phyloP scores from a whole-genome alignment of 2,888 invertebrate species.

The Phalera bucephala region DNA sequence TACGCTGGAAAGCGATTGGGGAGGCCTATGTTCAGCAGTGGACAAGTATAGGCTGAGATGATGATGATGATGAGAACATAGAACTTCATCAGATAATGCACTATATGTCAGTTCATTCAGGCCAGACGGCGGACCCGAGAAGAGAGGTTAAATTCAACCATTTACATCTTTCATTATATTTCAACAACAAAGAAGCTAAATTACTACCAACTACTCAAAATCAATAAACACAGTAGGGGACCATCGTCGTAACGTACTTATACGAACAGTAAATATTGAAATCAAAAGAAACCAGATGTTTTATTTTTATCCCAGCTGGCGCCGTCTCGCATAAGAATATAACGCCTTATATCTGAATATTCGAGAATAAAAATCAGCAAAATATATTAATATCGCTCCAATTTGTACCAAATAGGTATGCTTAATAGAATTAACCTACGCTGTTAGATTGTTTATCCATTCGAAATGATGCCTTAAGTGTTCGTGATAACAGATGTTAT shows the following conservation, averaged over 20 bases:
- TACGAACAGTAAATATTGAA: background rate
- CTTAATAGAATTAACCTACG: constrained; percentile 30
- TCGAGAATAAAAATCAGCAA: constrained; percentile 14
- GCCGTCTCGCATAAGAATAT: background rate
- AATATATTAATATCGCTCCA: constrained; percentile 30
- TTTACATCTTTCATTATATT: too few species aligned
- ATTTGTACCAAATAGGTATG: constrained; percentile 25
- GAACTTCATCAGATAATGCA: too few species aligned
- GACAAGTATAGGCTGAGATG: too few species aligned
- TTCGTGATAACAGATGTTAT: constrained; percentile 26
- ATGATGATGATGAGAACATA: too few species aligned
- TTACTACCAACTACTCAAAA: background rate
- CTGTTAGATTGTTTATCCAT: constrained; percentile 15
- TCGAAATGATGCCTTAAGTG: constrained; percentile 31
- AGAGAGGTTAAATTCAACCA: too few species aligned
- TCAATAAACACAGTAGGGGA: background rate
- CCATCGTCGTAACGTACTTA: background rate
- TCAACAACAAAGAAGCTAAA: background rate
- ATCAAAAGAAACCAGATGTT: background rate
- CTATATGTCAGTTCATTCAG: too few species aligned
- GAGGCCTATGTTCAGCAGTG: too few species aligned
- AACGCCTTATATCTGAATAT: constrained; percentile 5
- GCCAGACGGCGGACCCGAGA: too few species aligned
- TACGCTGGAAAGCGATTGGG: too few species aligned
- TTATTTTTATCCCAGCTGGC: background rate